Evolutionary conservation across 92 coral and sea anemone genomes (phyloP).

Genomic region (Epizoanthus rinbou): DNA sequence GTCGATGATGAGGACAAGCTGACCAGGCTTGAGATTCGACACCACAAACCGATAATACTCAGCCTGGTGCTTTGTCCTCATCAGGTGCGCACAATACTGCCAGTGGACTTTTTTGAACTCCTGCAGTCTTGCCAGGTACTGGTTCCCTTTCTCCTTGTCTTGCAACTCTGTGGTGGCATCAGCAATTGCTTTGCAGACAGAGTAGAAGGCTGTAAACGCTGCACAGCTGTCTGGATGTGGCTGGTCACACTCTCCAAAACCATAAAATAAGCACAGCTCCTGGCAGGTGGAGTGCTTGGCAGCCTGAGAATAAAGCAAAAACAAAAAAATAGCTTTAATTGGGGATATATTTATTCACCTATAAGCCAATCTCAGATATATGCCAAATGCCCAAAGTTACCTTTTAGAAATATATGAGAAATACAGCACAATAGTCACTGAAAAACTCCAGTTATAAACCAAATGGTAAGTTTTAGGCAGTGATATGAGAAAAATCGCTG

Average conservation of each 20-base stretch:
- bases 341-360: too few relatives aligned
- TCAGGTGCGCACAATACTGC: constrained; percentile 9
- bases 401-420: too few relatives aligned
- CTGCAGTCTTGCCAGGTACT: not conserved
- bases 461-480: too few relatives aligned
- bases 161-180: not conserved
- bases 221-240: constrained; percentile 24
- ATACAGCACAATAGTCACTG: too few relatives aligned
- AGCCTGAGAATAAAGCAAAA: too few relatives aligned
- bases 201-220: not conserved
- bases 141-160: not conserved
- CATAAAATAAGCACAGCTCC: constrained; percentile 41
- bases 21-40: constrained; percentile 12
- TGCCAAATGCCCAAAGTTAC: too few relatives aligned
- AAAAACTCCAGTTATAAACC: too few relatives aligned
- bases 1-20: constrained; percentile 28
- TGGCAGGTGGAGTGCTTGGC: constrained; percentile 27
- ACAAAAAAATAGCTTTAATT: too few relatives aligned
- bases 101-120: not conserved
- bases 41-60: constrained; percentile 7
- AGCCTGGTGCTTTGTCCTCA: constrained; percentile 24
- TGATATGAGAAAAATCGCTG: too few relatives aligned
- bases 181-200: not conserved
- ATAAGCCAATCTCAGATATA: too few relatives aligned
- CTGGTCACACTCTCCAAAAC: constrained; percentile 22